Percentiles rank a stretch among this genome's conserved stretches.
phyloP scores from a whole-genome alignment of 1,140 invertebrate genomes.

The Drosophila yakuba region DNA sequence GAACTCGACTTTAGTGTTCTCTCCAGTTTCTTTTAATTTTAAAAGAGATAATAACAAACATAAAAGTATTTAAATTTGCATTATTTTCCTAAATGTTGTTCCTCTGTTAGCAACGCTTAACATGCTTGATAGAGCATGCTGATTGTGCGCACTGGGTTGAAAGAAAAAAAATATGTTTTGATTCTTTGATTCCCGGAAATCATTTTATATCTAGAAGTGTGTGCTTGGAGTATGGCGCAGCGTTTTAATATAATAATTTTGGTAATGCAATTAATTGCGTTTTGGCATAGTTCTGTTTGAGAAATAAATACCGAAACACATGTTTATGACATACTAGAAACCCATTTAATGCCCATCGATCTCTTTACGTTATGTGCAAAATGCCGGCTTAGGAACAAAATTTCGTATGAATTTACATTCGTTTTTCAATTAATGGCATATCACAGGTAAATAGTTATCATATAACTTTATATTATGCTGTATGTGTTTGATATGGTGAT shows the following conservation, averaged over 20 bases:
- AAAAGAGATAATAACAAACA: too few species aligned
- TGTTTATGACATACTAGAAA: constrained; percentile 13
- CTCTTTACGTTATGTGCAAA: constrained; percentile 10
- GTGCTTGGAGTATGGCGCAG: background rate
- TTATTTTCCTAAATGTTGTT: too few species aligned
- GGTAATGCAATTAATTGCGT: background rate
- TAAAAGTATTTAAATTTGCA: too few species aligned
- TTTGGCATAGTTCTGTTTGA: background rate
- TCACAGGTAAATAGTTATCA: constrained; percentile 6
- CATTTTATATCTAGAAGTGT: background rate
- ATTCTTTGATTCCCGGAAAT: background rate
- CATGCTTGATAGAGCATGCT: background rate
- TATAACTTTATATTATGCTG: background rate
- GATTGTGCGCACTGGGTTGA: background rate
- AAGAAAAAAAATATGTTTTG: background rate
- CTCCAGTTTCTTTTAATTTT: too few species aligned
- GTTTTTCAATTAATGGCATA: constrained; percentile 14
- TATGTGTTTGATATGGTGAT: background rate
- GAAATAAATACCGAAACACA: constrained; percentile 2
- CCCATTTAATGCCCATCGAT: constrained; percentile 13
- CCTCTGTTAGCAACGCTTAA: background rate
- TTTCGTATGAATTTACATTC: background rate
- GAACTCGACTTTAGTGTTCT: too few species aligned
- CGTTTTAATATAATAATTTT: background rate
- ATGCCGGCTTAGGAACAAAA: background rate